Percentiles rank a stretch among this genome's conserved stretches.
These are phyloP conservation scores for Nymphalis urticae DNA, from an alignment of 2,888 invertebrate species.

Conservation along the genomic window DNA sequence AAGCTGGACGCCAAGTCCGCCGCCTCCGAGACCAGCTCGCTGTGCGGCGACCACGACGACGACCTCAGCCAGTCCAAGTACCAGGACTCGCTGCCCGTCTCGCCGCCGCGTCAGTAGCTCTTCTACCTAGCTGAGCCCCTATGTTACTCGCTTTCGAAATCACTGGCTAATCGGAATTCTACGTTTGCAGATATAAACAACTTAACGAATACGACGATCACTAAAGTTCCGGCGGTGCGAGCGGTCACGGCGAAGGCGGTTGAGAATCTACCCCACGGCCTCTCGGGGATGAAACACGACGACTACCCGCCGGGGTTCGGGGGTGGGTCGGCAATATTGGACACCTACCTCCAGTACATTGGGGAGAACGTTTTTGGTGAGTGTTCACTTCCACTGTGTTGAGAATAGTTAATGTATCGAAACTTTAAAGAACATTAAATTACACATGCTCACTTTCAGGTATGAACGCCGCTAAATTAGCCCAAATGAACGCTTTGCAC, in stretches of 20 bases:
- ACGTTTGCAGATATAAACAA: conserved; percentile 71
- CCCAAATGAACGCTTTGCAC: conserved; percentile 86
- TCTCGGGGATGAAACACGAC: conserved; percentile 84
- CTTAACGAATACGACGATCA: conserved; percentile 84
- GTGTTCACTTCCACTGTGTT: conserved; percentile 30
- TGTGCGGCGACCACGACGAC: conserved; percentile 91
- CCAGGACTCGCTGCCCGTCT: conserved; percentile 78
- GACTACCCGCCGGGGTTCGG: conserved; percentile 86
- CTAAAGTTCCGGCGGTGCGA: conserved; percentile 83
- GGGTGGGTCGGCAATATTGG: conserved; percentile 89
- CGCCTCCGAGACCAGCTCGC: conserved; percentile 87
- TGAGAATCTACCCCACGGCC: conserved; percentile 83
- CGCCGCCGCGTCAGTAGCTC: conserved; percentile 81
- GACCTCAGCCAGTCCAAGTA: conserved; percentile 87
- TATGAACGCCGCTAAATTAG: conserved; percentile 89
- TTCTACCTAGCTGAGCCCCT: background rate
- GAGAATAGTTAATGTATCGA: too few species aligned
- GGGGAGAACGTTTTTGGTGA: conserved; percentile 89
- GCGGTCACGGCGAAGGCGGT: conserved; percentile 85
- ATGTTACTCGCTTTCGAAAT: background rate
- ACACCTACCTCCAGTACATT: conserved; percentile 93
- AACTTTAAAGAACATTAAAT: too few species aligned
- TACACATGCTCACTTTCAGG: conserved; percentile 65
- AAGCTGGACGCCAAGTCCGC: conserved; percentile 89
- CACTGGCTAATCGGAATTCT: background rate